Percentiles rank a stretch among this genome's conserved stretches.
Evolutionary conservation across 1,140 invertebrate genomes (phyloP).

Genomic region (Aplysia californica): DNA sequence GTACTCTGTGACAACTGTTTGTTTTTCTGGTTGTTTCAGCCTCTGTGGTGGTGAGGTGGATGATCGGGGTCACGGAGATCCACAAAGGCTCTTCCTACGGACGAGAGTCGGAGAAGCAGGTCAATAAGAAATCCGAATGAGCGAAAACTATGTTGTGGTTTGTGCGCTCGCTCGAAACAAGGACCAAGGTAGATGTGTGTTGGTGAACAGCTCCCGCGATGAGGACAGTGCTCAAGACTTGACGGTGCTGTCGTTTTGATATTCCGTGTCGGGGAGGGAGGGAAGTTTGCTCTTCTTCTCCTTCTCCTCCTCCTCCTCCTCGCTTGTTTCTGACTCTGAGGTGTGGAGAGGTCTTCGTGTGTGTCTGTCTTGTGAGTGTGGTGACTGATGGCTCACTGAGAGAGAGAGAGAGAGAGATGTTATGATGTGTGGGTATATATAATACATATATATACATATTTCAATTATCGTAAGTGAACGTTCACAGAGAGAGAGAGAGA

Average conservation of each 20-base stretch:
- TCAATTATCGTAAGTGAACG: too few relatives aligned
- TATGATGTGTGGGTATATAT: too few relatives aligned
- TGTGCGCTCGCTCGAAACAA: not conserved
- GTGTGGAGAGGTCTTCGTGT: too few relatives aligned
- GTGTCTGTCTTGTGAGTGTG: too few relatives aligned
- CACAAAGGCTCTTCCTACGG: conserved; percentile 48
- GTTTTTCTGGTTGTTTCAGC: conserved; percentile 32
- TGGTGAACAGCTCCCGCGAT: not conserved
- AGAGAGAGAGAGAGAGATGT: too few relatives aligned
- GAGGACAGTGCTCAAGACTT: not conserved
- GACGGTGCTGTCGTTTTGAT: not conserved
- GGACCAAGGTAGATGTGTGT: not conserved
- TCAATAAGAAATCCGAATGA: conserved; percentile 7
- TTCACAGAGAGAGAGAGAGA: too few relatives aligned
- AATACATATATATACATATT: too few relatives aligned
- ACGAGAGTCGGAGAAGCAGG: not conserved
- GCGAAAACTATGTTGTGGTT: not conserved
- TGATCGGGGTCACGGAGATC: conserved; percentile 51
- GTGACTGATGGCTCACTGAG: too few relatives aligned
- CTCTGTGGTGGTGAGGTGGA: conserved; percentile 37
- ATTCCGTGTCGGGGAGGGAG: not conserved
- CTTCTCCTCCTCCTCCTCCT: not conserved
- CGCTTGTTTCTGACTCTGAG: not conserved
- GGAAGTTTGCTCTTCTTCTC: not conserved
- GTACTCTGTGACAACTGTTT: too few relatives aligned